Evolutionary conservation across 2,113 vertebrate species (phyloP).

Genomic region (Mellivora capensis): DNA sequence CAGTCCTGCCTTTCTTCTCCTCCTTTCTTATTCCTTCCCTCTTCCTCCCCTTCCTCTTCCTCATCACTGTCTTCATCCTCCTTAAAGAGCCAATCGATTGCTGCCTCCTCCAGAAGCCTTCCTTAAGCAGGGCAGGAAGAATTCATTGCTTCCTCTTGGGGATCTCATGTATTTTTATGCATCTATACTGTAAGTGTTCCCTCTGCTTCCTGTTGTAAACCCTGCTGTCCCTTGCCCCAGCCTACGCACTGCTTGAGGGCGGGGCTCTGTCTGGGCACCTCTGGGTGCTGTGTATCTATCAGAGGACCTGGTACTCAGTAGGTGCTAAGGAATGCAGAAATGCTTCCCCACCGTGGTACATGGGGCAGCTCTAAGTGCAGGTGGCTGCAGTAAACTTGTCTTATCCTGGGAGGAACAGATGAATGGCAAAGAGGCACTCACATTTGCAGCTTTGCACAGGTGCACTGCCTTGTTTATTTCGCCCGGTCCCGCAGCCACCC

Average conservation of each 20-base stretch:
- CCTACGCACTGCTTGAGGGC: neutral
- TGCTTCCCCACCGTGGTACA: fast-evolving
- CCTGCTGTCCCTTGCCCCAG: neutral
- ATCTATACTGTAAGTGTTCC: fast-evolving
- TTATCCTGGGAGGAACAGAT: neutral
- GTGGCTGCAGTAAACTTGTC: neutral
- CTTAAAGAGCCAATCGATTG: neutral
- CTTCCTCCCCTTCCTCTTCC: neutral
- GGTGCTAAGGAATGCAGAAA: neutral
- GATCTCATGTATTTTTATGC: neutral
- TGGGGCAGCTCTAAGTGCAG: neutral
- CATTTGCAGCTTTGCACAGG: neutral
- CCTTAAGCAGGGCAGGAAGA: neutral
- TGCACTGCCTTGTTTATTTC: neutral
- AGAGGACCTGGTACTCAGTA: neutral
- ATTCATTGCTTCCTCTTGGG: neutral
- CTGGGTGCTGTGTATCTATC: neutral
- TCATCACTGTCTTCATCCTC: neutral
- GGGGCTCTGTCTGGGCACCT: neutral
- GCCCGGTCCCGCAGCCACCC: neutral
- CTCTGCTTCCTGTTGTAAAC: neutral
- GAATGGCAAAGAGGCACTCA: fast-evolving
- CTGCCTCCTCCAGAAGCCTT: neutral
- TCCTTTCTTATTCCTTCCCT: neutral
- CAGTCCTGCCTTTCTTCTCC: neutral